Conservation (phyloP, 1,140 invertebrate species). For the Procambarus clarkii region DNA sequence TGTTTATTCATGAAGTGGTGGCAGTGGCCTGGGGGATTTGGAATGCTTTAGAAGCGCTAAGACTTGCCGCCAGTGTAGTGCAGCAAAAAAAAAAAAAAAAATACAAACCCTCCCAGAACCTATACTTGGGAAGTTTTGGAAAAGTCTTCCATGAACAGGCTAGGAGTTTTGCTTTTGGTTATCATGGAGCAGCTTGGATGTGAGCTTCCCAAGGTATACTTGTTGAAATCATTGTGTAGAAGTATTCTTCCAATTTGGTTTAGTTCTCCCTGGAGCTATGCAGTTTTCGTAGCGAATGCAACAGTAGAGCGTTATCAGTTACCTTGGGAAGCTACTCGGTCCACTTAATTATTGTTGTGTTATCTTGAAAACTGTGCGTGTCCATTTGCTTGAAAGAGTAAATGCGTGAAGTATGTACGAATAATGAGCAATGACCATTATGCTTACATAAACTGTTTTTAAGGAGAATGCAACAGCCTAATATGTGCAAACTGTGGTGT, state of each 20-base stretch:
- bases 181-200: background rate
- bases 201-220: constrained; percentile 11
- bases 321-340: background rate
- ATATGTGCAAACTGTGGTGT: too few relatives aligned
- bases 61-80: constrained; percentile 19
- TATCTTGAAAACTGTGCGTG: background rate
- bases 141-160: constrained; percentile 17
- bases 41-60: constrained; percentile 32
- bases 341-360: background rate
- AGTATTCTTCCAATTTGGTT: too few relatives aligned
- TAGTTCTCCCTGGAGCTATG: too few relatives aligned
- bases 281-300: too few relatives aligned
- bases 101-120: constrained; percentile 12
- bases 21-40: constrained; percentile 22
- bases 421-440: background rate
- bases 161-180: constrained; percentile 18
- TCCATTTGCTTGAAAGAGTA: background rate
- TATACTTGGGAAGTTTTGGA: background rate
- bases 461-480: too few relatives aligned
- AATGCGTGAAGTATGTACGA: background rate
- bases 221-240: too few relatives aligned
- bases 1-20: constrained; percentile 22
- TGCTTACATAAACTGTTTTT: too few relatives aligned
- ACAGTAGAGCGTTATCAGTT: background rate
- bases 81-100: constrained; percentile 4